phyloP scores from a whole-genome alignment of 2,113 vertebrate genomes.

The Corvus hawaiiensis region DNA sequence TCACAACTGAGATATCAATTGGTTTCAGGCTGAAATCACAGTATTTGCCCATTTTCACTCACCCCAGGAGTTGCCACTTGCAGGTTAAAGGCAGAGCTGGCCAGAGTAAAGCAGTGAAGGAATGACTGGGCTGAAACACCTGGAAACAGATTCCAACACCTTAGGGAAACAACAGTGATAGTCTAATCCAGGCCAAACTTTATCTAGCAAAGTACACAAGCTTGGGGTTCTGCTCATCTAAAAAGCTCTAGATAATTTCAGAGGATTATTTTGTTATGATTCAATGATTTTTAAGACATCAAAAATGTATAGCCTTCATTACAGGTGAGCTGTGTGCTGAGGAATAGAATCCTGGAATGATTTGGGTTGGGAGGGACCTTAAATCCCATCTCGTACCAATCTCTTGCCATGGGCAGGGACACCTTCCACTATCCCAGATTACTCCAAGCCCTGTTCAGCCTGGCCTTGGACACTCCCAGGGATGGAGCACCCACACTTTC shows the following conservation, averaged over 20 bases:
- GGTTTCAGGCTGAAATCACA: background rate
- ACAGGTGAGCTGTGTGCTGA: fast-evolving
- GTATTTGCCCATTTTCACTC: conserved; percentile 26
- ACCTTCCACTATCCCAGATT: background rate
- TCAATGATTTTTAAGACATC: background rate
- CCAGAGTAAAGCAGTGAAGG: conserved; percentile 86
- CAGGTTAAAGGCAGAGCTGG: conserved; percentile 85
- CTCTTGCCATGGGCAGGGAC: background rate
- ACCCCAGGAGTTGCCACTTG: conserved; percentile 96
- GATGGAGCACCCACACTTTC: background rate
- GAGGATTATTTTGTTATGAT: fast-evolving
- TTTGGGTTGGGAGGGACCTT: background rate
- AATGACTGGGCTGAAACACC: conserved; percentile 92
- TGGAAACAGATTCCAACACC: conserved; percentile 25
- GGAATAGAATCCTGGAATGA: background rate
- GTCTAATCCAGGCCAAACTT: background rate
- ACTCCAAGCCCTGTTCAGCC: background rate
- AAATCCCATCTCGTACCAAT: background rate
- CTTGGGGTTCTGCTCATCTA: background rate
- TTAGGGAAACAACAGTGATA: background rate
- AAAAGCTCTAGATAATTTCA: background rate
- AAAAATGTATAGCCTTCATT: background rate
- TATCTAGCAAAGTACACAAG: background rate
- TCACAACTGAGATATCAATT: background rate
- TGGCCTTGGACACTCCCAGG: background rate